phyloP scores from a whole-genome alignment of 2,797 vertebrate species.

The Lepilemur ruficaudatus region DNA sequence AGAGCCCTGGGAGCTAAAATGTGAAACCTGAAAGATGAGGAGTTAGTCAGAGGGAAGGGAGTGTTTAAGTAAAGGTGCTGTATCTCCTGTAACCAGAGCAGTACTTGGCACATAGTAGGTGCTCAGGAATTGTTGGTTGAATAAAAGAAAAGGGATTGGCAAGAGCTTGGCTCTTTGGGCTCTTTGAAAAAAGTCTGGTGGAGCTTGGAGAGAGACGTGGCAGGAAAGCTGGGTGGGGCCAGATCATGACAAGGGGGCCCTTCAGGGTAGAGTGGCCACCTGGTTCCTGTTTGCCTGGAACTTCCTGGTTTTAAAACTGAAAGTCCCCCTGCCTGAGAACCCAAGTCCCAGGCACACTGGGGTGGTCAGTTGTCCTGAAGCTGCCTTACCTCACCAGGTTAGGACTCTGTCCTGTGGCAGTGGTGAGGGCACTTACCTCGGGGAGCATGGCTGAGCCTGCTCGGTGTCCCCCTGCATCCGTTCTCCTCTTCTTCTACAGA shows the following conservation, averaged over 20 bases:
- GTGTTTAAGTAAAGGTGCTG: background rate
- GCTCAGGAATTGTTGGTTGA: background rate
- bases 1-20: background rate
- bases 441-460: background rate
- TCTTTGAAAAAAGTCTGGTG: background rate
- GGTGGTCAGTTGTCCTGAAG: background rate
- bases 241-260: background rate
- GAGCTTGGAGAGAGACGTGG: background rate
- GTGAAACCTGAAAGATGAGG: background rate
- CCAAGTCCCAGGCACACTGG: fast-evolving
- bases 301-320: background rate
- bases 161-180: background rate
- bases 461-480: too few relatives aligned
- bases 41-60: background rate
- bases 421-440: background rate
- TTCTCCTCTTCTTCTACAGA: background rate
- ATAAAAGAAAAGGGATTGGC: background rate
- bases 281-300: background rate
- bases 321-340: background rate
- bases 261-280: background rate
- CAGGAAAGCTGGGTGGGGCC: background rate
- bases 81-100: background rate
- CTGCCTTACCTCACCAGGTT: too few relatives aligned
- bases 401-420: fast-evolving
- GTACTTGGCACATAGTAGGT: background rate